Evolutionary conservation across 1,140 invertebrate genomes (phyloP), one percentile per base, ranked within the genome.

Genomic region (Theocolax elegans): DNA sequence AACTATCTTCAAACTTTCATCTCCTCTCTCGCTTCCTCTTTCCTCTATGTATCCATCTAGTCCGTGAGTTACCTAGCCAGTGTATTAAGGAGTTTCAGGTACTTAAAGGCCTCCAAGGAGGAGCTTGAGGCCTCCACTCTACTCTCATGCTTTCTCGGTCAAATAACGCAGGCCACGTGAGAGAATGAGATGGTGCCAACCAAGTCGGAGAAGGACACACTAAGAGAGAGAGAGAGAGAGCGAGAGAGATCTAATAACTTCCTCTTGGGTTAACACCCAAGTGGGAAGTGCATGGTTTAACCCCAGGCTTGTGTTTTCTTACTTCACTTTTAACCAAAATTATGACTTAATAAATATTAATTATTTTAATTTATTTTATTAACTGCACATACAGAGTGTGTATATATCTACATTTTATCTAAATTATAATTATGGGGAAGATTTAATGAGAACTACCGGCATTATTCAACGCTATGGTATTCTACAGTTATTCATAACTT

Each of bases 21-120:
- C 21, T 12, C 2, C 31, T 3, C 19, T 40, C 13, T 60, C 8
- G 19, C 13, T 65, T 1, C 25, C 44, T 23, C 13, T 31, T 19
- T 35, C 31, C 2, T 46, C 17, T n/a, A 17, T 21, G 3, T 49
- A 8, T 49, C 3, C 19, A 49, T 49, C 21, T 56, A 4, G 23
- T 59, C 56, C 31, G 62, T 49, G 49, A 70, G 58, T 72, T 72
- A 71, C 60, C 23, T 54, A 40, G 49, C 9, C 25, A 35, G 53
- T 63, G 60, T 68, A 71, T 73, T 66, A 69, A 72, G 67, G 62
- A 64, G 56, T 72, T 71, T 64, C 72, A 69, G 72, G 62, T 71
- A 40, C 69, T 69, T 69, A 73, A 69, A 70, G 63, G 48, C 31
- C 48, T 60, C 46, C 49, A 60, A 59, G 51, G 46, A 53, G 23